A percentile compares a stretch with the other conserved stretches of the same genome.
phyloP scores from a whole-genome alignment of 2,797 vertebrate genomes.

The Melanotaenia nigrans region DNA sequence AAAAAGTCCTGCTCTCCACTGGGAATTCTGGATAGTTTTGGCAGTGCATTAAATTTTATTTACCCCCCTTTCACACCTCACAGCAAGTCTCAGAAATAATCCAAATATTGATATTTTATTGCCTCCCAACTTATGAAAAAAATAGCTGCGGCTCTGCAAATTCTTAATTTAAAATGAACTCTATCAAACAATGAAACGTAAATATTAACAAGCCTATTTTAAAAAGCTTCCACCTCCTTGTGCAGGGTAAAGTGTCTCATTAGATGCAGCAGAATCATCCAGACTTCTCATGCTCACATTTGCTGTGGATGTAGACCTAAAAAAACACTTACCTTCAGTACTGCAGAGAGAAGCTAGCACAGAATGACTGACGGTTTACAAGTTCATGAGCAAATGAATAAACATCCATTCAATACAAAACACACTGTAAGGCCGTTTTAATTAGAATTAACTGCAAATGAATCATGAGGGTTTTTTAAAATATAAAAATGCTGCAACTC shows the following conservation, averaged over 20 bases:
- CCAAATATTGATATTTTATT: no score
- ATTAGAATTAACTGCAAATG: constrained; percentile 16
- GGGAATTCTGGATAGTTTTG: neutral
- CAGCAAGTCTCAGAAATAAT: neutral
- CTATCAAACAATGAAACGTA: neutral
- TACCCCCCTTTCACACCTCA: neutral
- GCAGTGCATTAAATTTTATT: neutral
- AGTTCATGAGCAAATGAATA: constrained; percentile 1
- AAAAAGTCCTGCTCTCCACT: neutral
- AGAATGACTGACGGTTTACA: constrained; percentile 21
- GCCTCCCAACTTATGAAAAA: neutral
- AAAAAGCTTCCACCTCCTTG: constrained; percentile 11
- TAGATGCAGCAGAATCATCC: neutral
- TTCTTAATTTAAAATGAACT: neutral
- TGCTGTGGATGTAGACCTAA: constrained; percentile 27
- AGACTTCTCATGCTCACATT: constrained; percentile 8
- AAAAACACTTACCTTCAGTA: constrained; percentile 72
- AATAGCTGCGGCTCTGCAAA: no score
- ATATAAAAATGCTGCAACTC: neutral
- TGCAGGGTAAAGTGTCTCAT: neutral
- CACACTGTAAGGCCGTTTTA: neutral
- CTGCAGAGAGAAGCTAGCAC: constrained; percentile 55
- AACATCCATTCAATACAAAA: constrained; percentile 19
- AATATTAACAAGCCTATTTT: constrained; percentile 11
- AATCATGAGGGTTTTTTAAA: neutral